Evolutionary conservation across 1,140 invertebrate genomes (phyloP), one percentile per base, ranked within the genome.

Genomic region (Scaptomyza montana): DNA sequence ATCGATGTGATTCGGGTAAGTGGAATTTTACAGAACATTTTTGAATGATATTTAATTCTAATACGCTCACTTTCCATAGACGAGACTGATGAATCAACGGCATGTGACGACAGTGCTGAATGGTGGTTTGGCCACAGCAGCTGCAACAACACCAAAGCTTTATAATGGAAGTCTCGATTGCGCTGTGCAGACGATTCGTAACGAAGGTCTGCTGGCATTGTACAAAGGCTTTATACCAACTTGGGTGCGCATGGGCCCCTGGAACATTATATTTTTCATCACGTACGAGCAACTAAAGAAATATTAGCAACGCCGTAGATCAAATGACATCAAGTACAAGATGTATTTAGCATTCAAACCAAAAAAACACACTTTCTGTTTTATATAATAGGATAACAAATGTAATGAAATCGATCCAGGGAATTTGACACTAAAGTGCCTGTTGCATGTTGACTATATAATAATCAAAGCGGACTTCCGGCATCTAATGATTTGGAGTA

Each of bases 181-280:
- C 92, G 95, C 98, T 49, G 71, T 98, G 57, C 91, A 94, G 93
- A 94, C 93, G 16, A 93, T 94, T 1, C 92, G 93, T 16, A 94
- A 92, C 80, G 93, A 94, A 75, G 98, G 98, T 25, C 93, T 97
- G 57, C 92, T 95, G 61, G 98, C 98, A 7, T 93, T 99, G 5
- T 99, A 99, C 92, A 98, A 98, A 93, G 98, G 98, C 43, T 98
- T 99, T 91, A 93, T 99, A 62, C 98, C 98, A 5, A 98, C 97
- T 5, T 99, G 97, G 96, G 94, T 98, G 61, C 94, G 98, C 80
- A 98, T 99, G 97, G 98, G 97, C 1, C 98, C 98, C 2, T 99
- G 98, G 98, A 99, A 98, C 93, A 96, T 99, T 53, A 98, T 98
- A 91, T 99, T 99, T 93, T 99, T 99, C 92, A 95, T 98, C 78